Conservation (phyloP, 2,113 vertebrate species). For the Riparia riparia region DNA sequence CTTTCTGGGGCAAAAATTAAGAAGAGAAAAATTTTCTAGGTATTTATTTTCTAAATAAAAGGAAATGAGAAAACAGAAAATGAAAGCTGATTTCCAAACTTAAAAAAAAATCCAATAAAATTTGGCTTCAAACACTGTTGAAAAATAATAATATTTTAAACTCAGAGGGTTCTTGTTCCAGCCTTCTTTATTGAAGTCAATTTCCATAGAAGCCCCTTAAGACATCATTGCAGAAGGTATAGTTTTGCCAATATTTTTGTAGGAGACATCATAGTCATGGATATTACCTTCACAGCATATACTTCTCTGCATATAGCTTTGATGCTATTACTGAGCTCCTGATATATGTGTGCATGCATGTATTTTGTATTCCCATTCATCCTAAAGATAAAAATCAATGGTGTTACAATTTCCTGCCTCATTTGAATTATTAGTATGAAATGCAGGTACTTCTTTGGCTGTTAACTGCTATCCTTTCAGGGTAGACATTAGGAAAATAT, state of each 20-base stretch:
- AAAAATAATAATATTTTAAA: background rate
- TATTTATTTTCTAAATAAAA: background rate
- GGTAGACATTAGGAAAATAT: background rate
- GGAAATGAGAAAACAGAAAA: background rate
- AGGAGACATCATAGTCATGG: background rate
- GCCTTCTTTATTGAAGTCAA: background rate
- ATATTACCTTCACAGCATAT: background rate
- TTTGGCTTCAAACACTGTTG: background rate
- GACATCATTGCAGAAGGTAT: background rate
- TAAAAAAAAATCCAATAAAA: background rate
- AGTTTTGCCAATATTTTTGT: background rate
- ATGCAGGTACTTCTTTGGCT: background rate
- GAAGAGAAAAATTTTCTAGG: background rate
- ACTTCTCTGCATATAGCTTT: background rate
- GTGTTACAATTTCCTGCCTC: background rate
- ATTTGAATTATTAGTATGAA: background rate
- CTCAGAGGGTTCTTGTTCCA: background rate
- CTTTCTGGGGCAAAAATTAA: background rate
- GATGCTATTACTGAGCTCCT: background rate
- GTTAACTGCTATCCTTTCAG: background rate
- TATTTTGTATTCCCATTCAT: background rate
- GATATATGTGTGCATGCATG: background rate
- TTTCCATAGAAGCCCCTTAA: background rate
- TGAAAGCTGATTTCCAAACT: background rate
- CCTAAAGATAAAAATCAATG: background rate